Base-by-base conservation (phyloP, 2,113 vertebrate species). In the Coptodon rendalli region DNA sequence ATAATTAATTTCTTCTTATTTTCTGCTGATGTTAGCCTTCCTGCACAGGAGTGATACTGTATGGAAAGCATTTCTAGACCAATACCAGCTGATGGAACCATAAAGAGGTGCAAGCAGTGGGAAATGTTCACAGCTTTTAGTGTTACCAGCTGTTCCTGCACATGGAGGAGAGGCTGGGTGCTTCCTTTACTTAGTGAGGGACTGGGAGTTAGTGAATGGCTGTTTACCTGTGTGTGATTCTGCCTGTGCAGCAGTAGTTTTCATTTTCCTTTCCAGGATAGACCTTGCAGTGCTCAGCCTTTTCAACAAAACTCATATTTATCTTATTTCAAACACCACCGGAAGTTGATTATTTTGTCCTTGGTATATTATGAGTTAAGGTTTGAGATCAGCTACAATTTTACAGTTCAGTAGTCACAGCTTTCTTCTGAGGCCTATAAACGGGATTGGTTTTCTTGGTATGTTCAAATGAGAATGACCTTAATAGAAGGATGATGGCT, bases 21-120 rank as follows among this genome's bases (percentile, higher is more conserved):
- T 71, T 24, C 36, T 71, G 66, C 7, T 43, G 7, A 45, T 27
- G 7, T 27, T 4, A 71, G n/a, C n/a, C 7, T 45, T 17, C 22
- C 12, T 27, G n/a, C 38, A 73, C 38, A 45, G 7, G 22, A 45
- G 66, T 43, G n/a, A 73, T 45, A 4, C 40, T 2, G 40, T 29
- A 76, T 3, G 38, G 38, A 19, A 76, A 29, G 22, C 24, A 17
- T 76, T 76, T 29, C 40, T 76, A 76, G 40, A 48, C 22, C 40
- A 48, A 45, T 27, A 2, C 13, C 9, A 76, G 40, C 9, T 76
- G 40, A 29, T 48, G 68, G 2, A 48, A 48, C 40, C 40, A 29
- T 7, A 29, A 76, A 8, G 36, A 43, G 2, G n/a, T 40, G 36
- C 36, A 24, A 71, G 36, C 0, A 0, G 36, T 16, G 36, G 66